Conservation (phyloP, 2,797 vertebrate genomes). For the Botia almorhae region DNA sequence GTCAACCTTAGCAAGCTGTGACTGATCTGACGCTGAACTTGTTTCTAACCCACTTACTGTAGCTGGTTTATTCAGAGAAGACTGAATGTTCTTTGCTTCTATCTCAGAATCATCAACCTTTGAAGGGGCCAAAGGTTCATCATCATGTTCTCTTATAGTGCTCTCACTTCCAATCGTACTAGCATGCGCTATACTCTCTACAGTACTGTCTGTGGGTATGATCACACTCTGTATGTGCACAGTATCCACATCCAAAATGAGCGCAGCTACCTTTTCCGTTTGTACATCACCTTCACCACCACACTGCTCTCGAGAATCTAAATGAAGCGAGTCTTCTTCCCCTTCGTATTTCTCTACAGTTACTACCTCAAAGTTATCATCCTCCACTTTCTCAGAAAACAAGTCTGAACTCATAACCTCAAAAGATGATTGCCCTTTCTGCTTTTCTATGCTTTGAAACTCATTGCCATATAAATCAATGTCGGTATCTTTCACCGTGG, state of each 20-base stretch:
- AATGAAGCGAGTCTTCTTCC: neutral
- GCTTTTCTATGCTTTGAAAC: constrained; percentile 7
- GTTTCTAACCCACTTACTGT: neutral
- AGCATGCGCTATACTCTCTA: constrained; percentile 3
- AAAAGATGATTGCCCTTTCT: neutral
- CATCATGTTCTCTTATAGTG: constrained; percentile 22
- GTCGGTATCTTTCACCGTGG: neutral
- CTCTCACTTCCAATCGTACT: constrained; percentile 19
- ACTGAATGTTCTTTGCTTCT: constrained; percentile 23
- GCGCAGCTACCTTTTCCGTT: constrained; percentile 38
- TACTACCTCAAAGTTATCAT: neutral
- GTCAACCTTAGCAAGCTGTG: constrained; percentile 24
- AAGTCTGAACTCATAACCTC: neutral
- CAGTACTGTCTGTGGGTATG: constrained; percentile 11
- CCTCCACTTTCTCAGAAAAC: neutral
- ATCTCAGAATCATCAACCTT: constrained; percentile 10
- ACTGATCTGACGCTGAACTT: constrained; percentile 29
- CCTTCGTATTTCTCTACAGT: constrained; percentile 8
- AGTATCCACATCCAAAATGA: constrained; percentile 54
- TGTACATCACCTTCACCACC: neutral
- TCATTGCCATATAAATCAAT: neutral
- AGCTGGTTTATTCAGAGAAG: constrained; percentile 11
- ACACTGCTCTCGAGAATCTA: neutral
- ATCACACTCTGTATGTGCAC: constrained; percentile 44
- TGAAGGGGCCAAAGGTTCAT: neutral